These are phyloP conservation scores for Strix aluco DNA, from an alignment of 2,113 vertebrate species.

Conservation along the genomic window DNA sequence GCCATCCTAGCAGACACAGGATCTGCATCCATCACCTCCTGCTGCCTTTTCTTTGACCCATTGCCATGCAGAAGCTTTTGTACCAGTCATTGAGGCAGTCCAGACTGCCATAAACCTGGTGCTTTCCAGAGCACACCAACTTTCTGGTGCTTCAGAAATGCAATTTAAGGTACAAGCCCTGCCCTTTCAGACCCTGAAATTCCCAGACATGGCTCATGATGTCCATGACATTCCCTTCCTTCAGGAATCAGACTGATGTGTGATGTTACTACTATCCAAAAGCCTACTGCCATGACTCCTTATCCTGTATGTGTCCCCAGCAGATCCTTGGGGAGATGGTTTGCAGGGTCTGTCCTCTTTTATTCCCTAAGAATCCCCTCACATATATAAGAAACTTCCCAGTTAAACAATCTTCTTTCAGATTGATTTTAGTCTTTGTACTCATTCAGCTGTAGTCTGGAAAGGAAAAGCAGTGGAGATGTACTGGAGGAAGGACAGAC, in stretches of 20 bases:
- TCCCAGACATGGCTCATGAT: neutral
- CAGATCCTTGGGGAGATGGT: neutral
- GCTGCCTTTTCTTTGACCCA: neutral
- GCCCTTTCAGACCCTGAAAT: neutral
- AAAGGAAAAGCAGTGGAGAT: neutral
- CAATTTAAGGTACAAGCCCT: neutral
- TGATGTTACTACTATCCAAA: neutral
- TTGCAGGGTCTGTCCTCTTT: neutral
- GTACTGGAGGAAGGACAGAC: neutral
- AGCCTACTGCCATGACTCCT: neutral
- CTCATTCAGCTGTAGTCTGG: neutral
- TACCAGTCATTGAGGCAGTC: neutral
- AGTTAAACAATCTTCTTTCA: neutral
- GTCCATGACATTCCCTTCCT: neutral
- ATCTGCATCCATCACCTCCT: neutral
- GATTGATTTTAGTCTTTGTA: neutral
- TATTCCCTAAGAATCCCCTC: neutral
- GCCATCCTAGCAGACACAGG: neutral
- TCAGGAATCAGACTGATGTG: neutral
- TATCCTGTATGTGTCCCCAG: neutral
- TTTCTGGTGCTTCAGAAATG: neutral
- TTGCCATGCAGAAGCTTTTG: neutral
- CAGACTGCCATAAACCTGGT: neutral
- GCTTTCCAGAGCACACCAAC: neutral
- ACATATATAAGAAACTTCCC: neutral